phyloP scores from a whole-genome alignment of 2,888 invertebrate species.

The Parapristionchus giblindavisi region DNA sequence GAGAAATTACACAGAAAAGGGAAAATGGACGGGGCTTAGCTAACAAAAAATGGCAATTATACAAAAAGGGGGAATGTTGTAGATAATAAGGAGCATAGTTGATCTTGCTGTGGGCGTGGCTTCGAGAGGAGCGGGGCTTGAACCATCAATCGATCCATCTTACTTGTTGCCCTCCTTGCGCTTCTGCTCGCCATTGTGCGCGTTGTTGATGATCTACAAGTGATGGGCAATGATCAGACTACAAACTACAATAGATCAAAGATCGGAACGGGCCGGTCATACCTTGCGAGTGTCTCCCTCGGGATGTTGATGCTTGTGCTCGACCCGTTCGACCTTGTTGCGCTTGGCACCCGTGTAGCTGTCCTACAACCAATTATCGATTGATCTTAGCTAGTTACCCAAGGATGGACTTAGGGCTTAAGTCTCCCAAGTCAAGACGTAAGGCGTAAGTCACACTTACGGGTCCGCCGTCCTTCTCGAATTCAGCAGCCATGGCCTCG shows the following conservation, averaged over 20 bases:
- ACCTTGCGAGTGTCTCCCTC: slow-evolving; percentile 61
- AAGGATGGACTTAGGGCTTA: not conserved
- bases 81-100: slow-evolving; percentile 4
- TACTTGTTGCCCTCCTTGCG: slow-evolving; percentile 54
- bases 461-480: slow-evolving; percentile 59
- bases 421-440: not conserved
- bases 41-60: too few relatives aligned
- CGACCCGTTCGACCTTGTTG: slow-evolving; percentile 61
- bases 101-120: not conserved
- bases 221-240: not conserved
- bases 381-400: not conserved
- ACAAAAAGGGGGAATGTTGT: too few relatives aligned
- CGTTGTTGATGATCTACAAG: slow-evolving; percentile 54
- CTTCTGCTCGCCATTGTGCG: slow-evolving; percentile 65
- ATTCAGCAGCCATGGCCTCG: slow-evolving; percentile 61
- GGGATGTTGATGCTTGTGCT: slow-evolving; percentile 66
- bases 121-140: not conserved
- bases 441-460: slow-evolving; percentile 41
- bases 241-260: slow-evolving; percentile 12
- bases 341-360: slow-evolving; percentile 54
- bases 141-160: not conserved
- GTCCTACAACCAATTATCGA: too few relatives aligned
- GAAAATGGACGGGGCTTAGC: too few relatives aligned
- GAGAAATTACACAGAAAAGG: too few relatives aligned
- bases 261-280: not conserved